Conservation (phyloP, 2,113 vertebrate genomes). For the Rutilus rutilus region DNA sequence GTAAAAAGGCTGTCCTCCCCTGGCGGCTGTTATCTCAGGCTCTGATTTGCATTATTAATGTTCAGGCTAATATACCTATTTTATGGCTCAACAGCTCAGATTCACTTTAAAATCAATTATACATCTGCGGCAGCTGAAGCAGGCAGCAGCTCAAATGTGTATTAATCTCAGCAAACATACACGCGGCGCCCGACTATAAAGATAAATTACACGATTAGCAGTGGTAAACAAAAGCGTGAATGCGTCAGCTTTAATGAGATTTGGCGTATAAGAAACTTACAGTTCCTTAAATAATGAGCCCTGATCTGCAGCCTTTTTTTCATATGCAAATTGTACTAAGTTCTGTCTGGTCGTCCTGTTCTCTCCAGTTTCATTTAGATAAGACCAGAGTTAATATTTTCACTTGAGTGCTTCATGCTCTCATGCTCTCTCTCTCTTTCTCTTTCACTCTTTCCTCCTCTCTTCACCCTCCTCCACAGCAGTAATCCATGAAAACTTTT, state of each 20-base stretch:
- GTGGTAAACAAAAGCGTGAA: slow-evolving; percentile 62
- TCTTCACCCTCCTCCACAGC: slow-evolving; percentile 55
- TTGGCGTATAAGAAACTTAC: slow-evolving; percentile 68
- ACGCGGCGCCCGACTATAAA: slow-evolving; percentile 67
- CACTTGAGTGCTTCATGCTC: slow-evolving; percentile 75
- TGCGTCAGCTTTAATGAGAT: slow-evolving; percentile 64
- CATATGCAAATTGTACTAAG: slow-evolving; percentile 65
- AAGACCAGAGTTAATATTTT: slow-evolving; percentile 77
- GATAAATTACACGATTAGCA: slow-evolving; percentile 70
- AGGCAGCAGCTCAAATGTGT: slow-evolving; percentile 61
- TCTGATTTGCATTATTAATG: slow-evolving; percentile 67
- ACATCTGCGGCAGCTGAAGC: slow-evolving; percentile 67
- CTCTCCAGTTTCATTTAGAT: slow-evolving; percentile 68
- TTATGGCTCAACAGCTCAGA: slow-evolving; percentile 69
- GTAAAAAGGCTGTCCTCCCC: slow-evolving; percentile 69
- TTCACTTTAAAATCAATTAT: slow-evolving; percentile 72
- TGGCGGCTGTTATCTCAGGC: slow-evolving; percentile 53
- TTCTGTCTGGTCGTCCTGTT: slow-evolving; percentile 67
- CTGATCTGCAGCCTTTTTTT: slow-evolving; percentile 56
- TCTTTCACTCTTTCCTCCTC: slow-evolving; percentile 57
- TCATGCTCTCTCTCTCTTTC: slow-evolving; percentile 28
- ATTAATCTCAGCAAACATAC: slow-evolving; percentile 71
- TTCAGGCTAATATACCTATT: slow-evolving; percentile 71
- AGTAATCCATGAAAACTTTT: slow-evolving; percentile 73
- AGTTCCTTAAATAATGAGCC: slow-evolving; percentile 69